Evolutionary conservation across 2,888 invertebrate species (phyloP).

Genomic region (Megastigmus dorsalis): DNA sequence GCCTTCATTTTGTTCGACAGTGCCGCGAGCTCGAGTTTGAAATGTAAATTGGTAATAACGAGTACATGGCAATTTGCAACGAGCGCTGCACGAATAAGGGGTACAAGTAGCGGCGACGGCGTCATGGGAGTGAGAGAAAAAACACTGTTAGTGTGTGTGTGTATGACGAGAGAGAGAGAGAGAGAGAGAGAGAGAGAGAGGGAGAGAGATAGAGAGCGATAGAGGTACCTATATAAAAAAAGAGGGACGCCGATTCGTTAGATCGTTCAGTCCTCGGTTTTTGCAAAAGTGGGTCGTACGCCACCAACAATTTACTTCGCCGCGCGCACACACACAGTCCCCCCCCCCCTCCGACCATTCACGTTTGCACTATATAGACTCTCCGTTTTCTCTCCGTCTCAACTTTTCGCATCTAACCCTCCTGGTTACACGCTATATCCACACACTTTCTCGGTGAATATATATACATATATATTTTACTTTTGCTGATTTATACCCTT

Average conservation of each 20-base stretch:
- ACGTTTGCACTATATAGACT: neutral
- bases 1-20: neutral
- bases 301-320: slow-evolving; percentile 13
- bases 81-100: slow-evolving; percentile 35
- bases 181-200: too few species aligned
- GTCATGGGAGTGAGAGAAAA: too few species aligned
- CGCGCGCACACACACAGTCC: neutral
- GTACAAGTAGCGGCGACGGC: neutral
- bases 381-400: neutral
- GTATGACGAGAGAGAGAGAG: too few species aligned
- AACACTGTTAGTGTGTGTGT: too few species aligned
- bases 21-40: slow-evolving; percentile 41
- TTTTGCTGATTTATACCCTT: neutral
- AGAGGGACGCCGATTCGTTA: slow-evolving; percentile 49
- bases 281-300: slow-evolving; percentile 44
- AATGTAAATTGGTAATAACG: slow-evolving; percentile 57
- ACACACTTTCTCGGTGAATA: too few species aligned
- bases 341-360: neutral
- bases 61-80: slow-evolving; percentile 51
- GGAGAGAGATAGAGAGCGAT: too few species aligned
- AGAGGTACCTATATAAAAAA: slow-evolving; percentile 39
- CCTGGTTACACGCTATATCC: too few species aligned
- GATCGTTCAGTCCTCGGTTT: slow-evolving; percentile 45
- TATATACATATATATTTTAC: too few species aligned
- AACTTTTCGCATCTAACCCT: too few species aligned